Base-by-base conservation (phyloP, 2,888 invertebrate species). In the Plagiodera versicolora region DNA sequence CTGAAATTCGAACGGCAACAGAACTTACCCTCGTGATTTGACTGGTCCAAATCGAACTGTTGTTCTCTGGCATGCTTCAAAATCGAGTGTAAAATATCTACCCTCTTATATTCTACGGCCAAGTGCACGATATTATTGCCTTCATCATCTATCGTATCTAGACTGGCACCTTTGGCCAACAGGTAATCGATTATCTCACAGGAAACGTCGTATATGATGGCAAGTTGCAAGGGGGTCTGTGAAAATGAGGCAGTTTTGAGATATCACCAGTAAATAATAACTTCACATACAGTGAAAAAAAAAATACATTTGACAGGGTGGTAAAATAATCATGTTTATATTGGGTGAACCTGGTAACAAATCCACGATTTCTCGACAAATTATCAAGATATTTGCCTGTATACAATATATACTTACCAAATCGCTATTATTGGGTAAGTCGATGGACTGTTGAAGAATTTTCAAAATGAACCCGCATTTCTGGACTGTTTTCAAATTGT, bases 151-250 rank as follows among this genome's bases (percentile, higher is more conserved):
- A 69, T 52, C 0, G 72, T 68, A 1, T 80, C 59, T 0, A 80
- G 68, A 52, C 81, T 79, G 0, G 84, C 84, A 0, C 81, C 81
- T 51, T 77, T 69, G 1, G 73, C 66, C 0, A 84, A 72, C 10
- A 85, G 73, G 0, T 75, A 28, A 0, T 69, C 53, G 0, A 81
- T 77, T 51, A 81, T 74, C 0, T 70, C 60, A 0, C 74, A 58
- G 6, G 64, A 48, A 0, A 72, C 70, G 10, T 79, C 72, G 57
- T 79, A 39, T 3, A 75, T 55, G 0, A 85, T 69, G 0, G 84
- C 77, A 69, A 85, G 73, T 58, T 81, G 82, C 0, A 85, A 72
- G 0, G 85, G 79, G 0, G 84, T 82, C 84, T 85, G 79, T 1
- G 74, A 74, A 53, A 61, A 39, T 61, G 60, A 45, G 45, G 30